Conservation (phyloP, 2,888 invertebrate species). For the Eumacrocentrus americanus region DNA sequence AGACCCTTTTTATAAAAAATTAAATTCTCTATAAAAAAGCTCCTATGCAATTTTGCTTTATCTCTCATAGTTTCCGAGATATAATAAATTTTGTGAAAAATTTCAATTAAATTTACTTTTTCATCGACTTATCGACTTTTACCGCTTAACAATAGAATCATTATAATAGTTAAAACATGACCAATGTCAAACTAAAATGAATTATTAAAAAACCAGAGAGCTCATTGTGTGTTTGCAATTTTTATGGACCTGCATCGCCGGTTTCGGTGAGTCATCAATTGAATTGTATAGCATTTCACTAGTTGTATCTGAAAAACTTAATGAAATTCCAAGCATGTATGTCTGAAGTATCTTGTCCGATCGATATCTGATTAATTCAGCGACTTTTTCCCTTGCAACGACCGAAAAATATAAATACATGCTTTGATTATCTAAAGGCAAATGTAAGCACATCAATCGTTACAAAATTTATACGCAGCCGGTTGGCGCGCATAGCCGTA, state of each 20-base stretch:
- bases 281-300: background rate
- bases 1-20: no score
- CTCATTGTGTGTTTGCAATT: constrained; percentile 17
- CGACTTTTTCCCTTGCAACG: background rate
- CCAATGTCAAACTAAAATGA: background rate
- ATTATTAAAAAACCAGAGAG: background rate
- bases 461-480: constrained; percentile 8
- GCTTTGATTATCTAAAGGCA: constrained; percentile 4
- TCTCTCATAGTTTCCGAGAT: no score
- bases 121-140: no score
- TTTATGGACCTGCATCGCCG: no score
- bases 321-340: constrained; percentile 4
- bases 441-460: constrained; percentile 6
- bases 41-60: no score
- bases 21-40: no score
- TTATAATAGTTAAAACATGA: no score
- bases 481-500: constrained; percentile 7
- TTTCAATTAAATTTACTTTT: no score
- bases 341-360: constrained; percentile 1
- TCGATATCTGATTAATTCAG: constrained; percentile 10
- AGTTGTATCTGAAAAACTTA: background rate
- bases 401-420: background rate
- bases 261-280: no score
- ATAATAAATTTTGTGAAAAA: no score
- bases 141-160: no score